A percentile compares a stretch with the other conserved stretches of the same genome.
Evolutionary conservation across 2,888 invertebrate genomes (phyloP).

Genomic region (Tenthredo mesomela): DNA sequence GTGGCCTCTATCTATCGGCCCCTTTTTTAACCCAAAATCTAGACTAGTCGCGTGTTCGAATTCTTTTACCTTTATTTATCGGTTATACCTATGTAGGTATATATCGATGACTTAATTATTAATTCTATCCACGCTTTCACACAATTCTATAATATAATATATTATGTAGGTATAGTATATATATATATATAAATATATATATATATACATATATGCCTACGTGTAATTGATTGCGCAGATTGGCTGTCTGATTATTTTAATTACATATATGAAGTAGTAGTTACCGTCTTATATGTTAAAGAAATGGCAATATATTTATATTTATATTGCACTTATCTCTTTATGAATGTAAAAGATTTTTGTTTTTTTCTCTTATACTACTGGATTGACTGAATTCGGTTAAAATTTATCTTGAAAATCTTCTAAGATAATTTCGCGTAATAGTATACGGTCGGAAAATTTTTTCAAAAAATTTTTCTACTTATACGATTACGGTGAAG

Average conservation of each 20-base stretch:
- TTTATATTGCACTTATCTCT: neutral
- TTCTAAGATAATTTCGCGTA: too few relatives aligned
- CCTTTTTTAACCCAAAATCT: slow-evolving; percentile 1
- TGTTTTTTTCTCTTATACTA: neutral
- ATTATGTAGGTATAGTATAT: too few relatives aligned
- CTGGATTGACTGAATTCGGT: neutral
- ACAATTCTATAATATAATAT: neutral
- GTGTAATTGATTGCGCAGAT: neutral
- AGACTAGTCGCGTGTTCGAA: slow-evolving; percentile 17
- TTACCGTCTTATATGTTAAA: neutral
- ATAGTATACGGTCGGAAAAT: neutral
- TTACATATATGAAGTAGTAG: neutral
- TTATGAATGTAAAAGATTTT: neutral
- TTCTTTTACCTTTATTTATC: slow-evolving; percentile 5
- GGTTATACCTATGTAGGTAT: neutral
- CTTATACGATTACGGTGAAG: too few relatives aligned
- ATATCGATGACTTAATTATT: slow-evolving; percentile 6
- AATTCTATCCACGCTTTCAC: slow-evolving; percentile 7
- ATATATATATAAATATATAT: neutral
- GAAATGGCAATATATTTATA: neutral
- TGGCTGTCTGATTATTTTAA: neutral
- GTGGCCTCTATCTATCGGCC: slow-evolving; percentile 6
- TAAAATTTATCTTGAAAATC: neutral
- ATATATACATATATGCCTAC: neutral
- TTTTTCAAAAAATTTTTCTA: too few relatives aligned